Base-by-base conservation (phyloP, 2,888 invertebrate species). In the Tetragonula carbonaria region DNA sequence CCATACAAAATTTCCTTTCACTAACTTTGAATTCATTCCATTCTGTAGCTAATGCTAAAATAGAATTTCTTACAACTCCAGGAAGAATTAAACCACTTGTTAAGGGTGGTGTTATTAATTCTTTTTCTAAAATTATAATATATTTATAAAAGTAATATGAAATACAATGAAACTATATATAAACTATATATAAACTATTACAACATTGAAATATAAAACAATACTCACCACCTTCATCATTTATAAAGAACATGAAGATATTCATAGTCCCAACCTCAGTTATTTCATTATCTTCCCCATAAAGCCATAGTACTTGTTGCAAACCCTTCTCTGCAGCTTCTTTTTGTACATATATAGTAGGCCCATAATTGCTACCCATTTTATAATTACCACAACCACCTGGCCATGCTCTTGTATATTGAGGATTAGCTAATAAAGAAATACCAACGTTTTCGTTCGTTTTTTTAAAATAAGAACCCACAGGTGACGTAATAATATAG, bases 261-360 rank as follows among this genome's bases (percentile, higher is more conserved):
- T 99, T 99, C 99, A 99, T 99, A 21, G 99, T 98, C 75, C 99
- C 99, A 68, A 98, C 99, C 96, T 99, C 99, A 0, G 99, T 99
- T 50, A 99, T 94, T 94, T 98, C 96, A 93, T 99, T 97, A 92
- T 99, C 97, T 0, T 98, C 97, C 4, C 99, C 99, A 93, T 97
- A 99, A 63, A 99, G 95, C 99, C 99, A 99, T 78, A 99, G 95
- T 14, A 99, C 98, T 95, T 99, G 99, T 90, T 99, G 98, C 88
- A 98, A 96, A 1, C 98, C 98, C 91, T 96, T 95, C 80, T 96
- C 95, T 0, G 95, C 95, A 1, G 98, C 97, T 92, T 97, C 96
- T 72, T 97, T 97, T 93, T 98, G 98, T 63, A 97, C 96, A 90
- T 97, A 96, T 91, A 98, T 97, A 11, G 98, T 98, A 45, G 98